A percentile compares a stretch with the other conserved stretches of the same genome.
These are phyloP conservation scores for Cnemophilus loriae DNA, from an alignment of 2,113 vertebrate genomes.

Conservation along the genomic window DNA sequence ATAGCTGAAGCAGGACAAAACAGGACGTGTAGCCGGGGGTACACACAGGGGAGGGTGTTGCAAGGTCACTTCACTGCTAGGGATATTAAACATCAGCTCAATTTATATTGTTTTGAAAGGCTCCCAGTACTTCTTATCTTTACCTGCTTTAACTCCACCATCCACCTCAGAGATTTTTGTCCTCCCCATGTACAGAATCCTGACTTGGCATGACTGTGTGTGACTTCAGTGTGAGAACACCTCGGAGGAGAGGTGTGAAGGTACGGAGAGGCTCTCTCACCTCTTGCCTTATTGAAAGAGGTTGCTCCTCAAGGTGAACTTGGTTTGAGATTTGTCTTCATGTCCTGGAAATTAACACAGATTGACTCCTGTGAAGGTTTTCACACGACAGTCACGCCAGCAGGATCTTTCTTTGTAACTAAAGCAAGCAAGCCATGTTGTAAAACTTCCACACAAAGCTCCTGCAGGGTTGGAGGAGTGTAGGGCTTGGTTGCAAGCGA, in stretches of 20 bases:
- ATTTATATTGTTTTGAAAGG: neutral
- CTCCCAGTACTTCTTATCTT: neutral
- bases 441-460: neutral
- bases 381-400: neutral
- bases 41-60: neutral
- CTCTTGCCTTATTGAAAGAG: neutral
- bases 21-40: neutral
- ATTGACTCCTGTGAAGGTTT: neutral
- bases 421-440: neutral
- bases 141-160: neutral
- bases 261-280: neutral
- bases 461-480: neutral
- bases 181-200: neutral
- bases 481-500: neutral
- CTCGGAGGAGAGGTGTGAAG: fast-evolving
- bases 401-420: neutral
- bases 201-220: fast-evolving
- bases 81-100: neutral
- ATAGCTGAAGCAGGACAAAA: neutral
- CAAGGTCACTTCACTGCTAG: neutral
- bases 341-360: neutral
- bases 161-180: neutral
- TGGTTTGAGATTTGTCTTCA: neutral
- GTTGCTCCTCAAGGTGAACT: neutral
- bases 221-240: neutral